Evolutionary conservation across 2,113 vertebrate species (phyloP).

Genomic region (Piprites chloris): DNA sequence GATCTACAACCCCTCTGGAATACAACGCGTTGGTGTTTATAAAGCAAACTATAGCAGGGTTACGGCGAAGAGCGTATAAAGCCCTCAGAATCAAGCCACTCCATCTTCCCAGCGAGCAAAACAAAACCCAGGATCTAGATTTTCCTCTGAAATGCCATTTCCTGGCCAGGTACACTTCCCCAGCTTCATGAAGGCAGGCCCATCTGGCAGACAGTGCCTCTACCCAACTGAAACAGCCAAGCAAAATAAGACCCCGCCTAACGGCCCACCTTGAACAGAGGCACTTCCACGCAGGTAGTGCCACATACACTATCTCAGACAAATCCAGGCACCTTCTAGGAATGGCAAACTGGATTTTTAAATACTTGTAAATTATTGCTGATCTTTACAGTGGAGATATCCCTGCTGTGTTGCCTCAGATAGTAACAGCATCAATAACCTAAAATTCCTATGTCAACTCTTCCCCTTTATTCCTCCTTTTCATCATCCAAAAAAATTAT

Average conservation of each 20-base stretch:
- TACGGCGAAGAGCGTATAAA: neutral
- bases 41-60: neutral
- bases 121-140: neutral
- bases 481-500: neutral
- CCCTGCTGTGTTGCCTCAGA: neutral
- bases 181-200: neutral
- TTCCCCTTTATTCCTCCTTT: neutral
- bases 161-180: neutral
- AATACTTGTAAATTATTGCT: neutral
- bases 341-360: neutral
- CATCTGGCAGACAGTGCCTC: neutral
- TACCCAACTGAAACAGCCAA: neutral
- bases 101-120: neutral
- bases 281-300: neutral
- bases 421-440: neutral
- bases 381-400: neutral
- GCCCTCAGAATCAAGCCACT: neutral
- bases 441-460: neutral
- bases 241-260: rapidly evolving
- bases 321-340: neutral
- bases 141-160: neutral
- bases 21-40: neutral
- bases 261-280: neutral
- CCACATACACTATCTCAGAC: rapidly evolving
- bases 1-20: neutral